Conservation (phyloP, 2,888 invertebrate species). For the Chrysolina oricalcia region DNA sequence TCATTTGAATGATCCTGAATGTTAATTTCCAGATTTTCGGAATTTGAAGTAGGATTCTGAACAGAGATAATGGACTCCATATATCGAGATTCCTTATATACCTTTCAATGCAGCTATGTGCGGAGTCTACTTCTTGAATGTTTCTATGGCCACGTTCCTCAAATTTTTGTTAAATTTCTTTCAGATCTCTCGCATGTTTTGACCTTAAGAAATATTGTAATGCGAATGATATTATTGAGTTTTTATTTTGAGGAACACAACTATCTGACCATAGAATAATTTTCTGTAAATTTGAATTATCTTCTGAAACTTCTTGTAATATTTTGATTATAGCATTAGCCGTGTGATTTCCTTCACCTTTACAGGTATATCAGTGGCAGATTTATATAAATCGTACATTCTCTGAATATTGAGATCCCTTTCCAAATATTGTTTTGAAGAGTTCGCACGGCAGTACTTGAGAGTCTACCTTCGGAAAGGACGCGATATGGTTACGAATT, state of each 20-base stretch:
- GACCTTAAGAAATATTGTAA: conserved; percentile 5
- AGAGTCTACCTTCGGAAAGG: conserved; percentile 17
- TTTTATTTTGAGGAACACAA: conserved; percentile 39
- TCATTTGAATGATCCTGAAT: too few species aligned
- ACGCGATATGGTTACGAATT: conserved; percentile 30
- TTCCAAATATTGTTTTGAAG: conserved; percentile 22
- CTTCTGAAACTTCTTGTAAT: conserved; percentile 26
- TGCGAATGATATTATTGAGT: conserved; percentile 23
- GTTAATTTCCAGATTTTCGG: too few species aligned
- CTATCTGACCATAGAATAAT: conserved; percentile 49
- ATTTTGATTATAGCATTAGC: conserved; percentile 51
- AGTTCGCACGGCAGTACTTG: neutral
- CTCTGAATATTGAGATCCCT: conserved; percentile 4
- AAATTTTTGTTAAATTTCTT: conserved; percentile 46
- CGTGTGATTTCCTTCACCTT: conserved; percentile 50
- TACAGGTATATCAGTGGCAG: conserved; percentile 50
- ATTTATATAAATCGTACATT: conserved; percentile 22
- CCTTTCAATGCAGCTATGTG: too few species aligned
- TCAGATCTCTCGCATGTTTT: conserved; percentile 12
- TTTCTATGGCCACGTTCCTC: too few species aligned
- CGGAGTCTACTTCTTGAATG: too few species aligned
- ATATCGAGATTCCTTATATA: too few species aligned
- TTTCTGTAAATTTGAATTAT: conserved; percentile 41
- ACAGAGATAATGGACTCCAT: too few species aligned
- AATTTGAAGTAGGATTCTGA: too few species aligned